Base-by-base conservation (phyloP, 2,113 vertebrate species). In the Merops nubicus region DNA sequence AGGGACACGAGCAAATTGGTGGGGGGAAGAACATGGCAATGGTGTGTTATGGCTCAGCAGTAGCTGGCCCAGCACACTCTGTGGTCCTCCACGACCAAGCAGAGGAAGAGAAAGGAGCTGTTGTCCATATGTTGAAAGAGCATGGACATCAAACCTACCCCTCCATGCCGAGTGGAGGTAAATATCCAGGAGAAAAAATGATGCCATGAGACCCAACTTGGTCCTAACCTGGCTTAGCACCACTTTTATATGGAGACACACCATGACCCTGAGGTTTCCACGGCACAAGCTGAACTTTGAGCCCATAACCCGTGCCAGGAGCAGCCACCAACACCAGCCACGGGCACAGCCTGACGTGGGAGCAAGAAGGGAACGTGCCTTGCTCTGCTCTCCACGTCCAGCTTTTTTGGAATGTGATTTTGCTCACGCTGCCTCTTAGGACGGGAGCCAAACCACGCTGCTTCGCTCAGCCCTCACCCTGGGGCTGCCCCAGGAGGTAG, bases 21-120 rank as follows among this genome's bases (percentile, higher is more conserved):
- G 0, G 0, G 2, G 51, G 5, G 33, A 11, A 53, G n/a, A 42
- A 40, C 33, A 2, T 12, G 40, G 65, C 34, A 53, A 19, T 0
- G 3, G 33, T 4, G 36, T 23, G 42, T 47, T 26, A 33, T 5
- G 43, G 70, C 70, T 81, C 11, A 9, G 38, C 33, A 23, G 31
- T 1, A 56, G 42, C 47, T 74, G 67, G 15, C 59, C 38, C 5
- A 2, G 11, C 8, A 29, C 13, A 7, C 25, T 23, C 53, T 12
- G 13, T 0, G 0, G 11, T 45, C 36, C 48, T 75, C 43, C 42
- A 22, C 3, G 2, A 29, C 14, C 40, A 48, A 1, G 33, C 23
- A 40, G 36, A 63, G 40, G 53, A 84, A 15, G 28, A 81, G 34
- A n/a, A 45, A 59, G 21, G 12, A 80, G 16, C 36, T 75, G 21